Evolutionary conservation across 2,888 invertebrate species (phyloP), one percentile per base, ranked within the genome.

Genomic region (Muschampia plurimacula): DNA sequence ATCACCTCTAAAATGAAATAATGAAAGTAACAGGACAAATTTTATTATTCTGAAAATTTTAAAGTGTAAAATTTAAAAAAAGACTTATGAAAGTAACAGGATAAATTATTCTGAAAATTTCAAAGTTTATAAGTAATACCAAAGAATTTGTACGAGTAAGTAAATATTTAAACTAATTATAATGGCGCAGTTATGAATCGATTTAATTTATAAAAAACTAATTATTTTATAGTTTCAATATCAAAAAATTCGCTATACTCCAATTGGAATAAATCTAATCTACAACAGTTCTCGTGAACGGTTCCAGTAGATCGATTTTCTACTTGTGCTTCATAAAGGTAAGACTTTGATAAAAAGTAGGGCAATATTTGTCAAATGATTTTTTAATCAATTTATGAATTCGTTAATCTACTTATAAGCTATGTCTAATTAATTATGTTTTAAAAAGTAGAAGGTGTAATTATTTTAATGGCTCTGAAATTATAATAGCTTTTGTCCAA

Each of bases 221-320:
- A 52, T 52, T 15, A 52, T 52, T 52, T 52, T 15, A 15, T 52
- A 52, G 46, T 15, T 15, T 52, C 49, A 15, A 7, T n/a, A 52
- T 52, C 6, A 15, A 52, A 52, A 52, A n/a, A 52, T 52, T 52
- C n/a, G 49, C 49, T 52, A 52, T 15, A 52, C 49, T 52, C 49
- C 49, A 52, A 52, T 52, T 52, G n/a, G 5, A 46, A 46, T 46
- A 46, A 1, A 46, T 46, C 5, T 46, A 46, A 46, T 46, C 49
- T 15, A 52, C 6, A 15, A 52, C 8, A n/a, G n/a, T 49, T 52
- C 49, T 52, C 49, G 49, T 52, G 15, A 52, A 52, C 6, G n/a
- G 52, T 52, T 15, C 15, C 46, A 5, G 15, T 7, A 52, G 46
- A 49, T 49, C 46, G 6, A 52, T 52, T 52, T 52, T 52, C 52